These are phyloP conservation scores for Muschampia plurimacula DNA, from an alignment of 2,888 invertebrate genomes.

Conservation along the genomic window DNA sequence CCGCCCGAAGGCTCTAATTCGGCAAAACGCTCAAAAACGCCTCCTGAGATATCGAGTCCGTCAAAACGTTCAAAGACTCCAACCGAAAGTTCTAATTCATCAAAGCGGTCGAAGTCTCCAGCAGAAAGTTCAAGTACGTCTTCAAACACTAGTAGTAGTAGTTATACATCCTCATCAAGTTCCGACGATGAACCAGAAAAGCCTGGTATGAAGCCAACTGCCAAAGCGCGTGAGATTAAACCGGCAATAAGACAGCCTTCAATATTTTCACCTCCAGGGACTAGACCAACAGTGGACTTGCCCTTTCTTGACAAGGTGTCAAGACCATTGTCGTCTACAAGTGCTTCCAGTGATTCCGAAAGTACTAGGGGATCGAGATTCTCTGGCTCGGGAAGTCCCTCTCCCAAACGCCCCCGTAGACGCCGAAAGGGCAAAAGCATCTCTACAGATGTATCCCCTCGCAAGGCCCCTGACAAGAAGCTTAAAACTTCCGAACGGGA, in stretches of 20 bases:
- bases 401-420: slow-evolving; percentile 75
- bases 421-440: slow-evolving; percentile 72
- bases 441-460: slow-evolving; percentile 72
- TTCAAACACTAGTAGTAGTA: slow-evolving; percentile 83
- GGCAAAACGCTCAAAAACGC: slow-evolving; percentile 61
- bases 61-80: slow-evolving; percentile 52
- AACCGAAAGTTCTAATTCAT: slow-evolving; percentile 18
- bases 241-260: slow-evolving; percentile 67
- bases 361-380: slow-evolving; percentile 73
- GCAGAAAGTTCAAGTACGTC: slow-evolving; percentile 83
- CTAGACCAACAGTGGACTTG: slow-evolving; percentile 88
- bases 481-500: slow-evolving; percentile 94
- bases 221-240: slow-evolving; percentile 77
- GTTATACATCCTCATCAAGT: slow-evolving; percentile 86
- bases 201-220: slow-evolving; percentile 69
- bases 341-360: slow-evolving; percentile 87
- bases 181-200: slow-evolving; percentile 86
- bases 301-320: slow-evolving; percentile 93
- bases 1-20: slow-evolving; percentile 14
- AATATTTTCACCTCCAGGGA: slow-evolving; percentile 77
- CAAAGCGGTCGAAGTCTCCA: slow-evolving; percentile 62
- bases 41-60: slow-evolving; percentile 80
- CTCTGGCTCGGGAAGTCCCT: slow-evolving; percentile 73
- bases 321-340: slow-evolving; percentile 88
- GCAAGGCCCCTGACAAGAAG: slow-evolving; percentile 92